Evolutionary conservation across 2,888 invertebrate species (phyloP).

Genomic region (Sinohyriopsis cumingii): DNA sequence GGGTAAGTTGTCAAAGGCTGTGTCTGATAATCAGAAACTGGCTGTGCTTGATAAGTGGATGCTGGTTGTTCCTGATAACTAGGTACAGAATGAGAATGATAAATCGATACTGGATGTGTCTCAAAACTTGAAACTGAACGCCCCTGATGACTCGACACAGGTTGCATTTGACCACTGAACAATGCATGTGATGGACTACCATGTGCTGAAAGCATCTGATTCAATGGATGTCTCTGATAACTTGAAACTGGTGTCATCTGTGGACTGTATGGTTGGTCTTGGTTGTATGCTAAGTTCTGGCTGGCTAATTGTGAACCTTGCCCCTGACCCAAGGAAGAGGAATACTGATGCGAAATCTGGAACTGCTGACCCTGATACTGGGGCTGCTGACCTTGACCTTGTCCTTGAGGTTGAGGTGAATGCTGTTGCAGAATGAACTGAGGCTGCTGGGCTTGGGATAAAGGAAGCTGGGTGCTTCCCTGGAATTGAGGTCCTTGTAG

Average conservation of each 20-base stretch:
- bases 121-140: constrained; percentile 1
- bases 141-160: not conserved
- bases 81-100: not conserved
- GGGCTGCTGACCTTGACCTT: constrained; percentile 9
- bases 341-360: constrained; percentile 1
- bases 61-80: not conserved
- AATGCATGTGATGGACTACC: no score
- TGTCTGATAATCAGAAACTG: no score
- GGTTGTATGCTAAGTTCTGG: constrained; percentile 2
- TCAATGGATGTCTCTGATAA: no score
- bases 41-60: no score
- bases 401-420: constrained; percentile 14
- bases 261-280: not conserved
- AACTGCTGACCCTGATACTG: constrained; percentile 9
- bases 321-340: constrained; percentile 1
- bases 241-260: constrained; percentile 2
- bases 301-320: not conserved
- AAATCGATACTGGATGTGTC: not conserved
- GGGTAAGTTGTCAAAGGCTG: no score
- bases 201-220: no score
- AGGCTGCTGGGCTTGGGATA: constrained; percentile 17
- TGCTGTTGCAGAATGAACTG: not conserved
- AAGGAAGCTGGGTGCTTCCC: constrained; percentile 1
- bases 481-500: constrained; percentile 12
- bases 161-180: not conserved